phyloP scores from a whole-genome alignment of 2,888 invertebrate species.

The Cosmorhoe ocellata region DNA sequence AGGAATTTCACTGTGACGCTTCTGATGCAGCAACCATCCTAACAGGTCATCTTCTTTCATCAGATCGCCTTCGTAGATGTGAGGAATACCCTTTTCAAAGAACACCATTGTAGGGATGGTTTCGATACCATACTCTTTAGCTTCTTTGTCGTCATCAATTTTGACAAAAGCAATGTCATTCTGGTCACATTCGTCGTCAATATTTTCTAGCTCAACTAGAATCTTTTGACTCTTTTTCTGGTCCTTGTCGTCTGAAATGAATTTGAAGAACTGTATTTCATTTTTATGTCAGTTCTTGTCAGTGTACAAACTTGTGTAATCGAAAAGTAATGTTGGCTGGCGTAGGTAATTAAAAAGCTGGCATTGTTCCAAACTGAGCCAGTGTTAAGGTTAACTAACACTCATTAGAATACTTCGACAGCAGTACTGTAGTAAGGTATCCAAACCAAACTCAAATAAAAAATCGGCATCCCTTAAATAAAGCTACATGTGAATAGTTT shows the following conservation, averaged over 20 bases:
- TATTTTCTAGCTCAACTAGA: constrained; percentile 92
- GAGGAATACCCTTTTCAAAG: constrained; percentile 88
- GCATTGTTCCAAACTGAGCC: constrained; percentile 48
- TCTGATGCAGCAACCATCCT: constrained; percentile 95
- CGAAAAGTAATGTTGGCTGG: constrained; percentile 20
- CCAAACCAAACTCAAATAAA: background rate
- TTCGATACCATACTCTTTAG: constrained; percentile 94
- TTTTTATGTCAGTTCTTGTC: constrained; percentile 77
- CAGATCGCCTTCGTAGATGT: constrained; percentile 91
- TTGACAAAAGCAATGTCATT: constrained; percentile 96
- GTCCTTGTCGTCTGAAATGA: constrained; percentile 91
- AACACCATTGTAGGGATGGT: constrained; percentile 90
- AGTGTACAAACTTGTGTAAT: constrained; percentile 46
- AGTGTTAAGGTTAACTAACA: constrained; percentile 15
- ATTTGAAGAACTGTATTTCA: constrained; percentile 75
- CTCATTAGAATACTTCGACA: constrained; percentile 5
- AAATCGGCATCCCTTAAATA: background rate
- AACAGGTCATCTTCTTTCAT: constrained; percentile 94
- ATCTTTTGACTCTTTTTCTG: constrained; percentile 95
- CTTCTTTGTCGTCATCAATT: constrained; percentile 93
- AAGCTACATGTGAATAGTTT: too few relatives aligned
- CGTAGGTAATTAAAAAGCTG: constrained; percentile 42
- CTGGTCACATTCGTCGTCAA: constrained; percentile 96
- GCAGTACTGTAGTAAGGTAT: too few relatives aligned
- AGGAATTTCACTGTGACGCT: constrained; percentile 94